phyloP scores from a whole-genome alignment of 2,797 vertebrate species.

The Cynopterus sphinx region DNA sequence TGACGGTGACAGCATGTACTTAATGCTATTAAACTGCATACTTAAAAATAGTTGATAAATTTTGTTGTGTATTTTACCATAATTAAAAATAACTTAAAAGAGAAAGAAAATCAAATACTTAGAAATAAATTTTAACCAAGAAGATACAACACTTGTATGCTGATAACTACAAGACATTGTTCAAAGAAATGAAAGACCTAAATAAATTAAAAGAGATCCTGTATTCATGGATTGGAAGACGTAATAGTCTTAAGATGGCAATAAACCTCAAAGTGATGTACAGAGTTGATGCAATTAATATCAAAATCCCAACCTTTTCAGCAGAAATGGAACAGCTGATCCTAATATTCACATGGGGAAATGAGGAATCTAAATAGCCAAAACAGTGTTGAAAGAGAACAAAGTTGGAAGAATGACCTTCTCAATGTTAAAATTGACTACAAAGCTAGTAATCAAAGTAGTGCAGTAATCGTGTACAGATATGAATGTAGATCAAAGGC shows the following conservation, averaged over 20 bases:
- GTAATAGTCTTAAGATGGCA: neutral
- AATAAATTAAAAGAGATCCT: too few species aligned
- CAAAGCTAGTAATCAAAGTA: neutral
- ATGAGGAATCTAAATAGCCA: neutral
- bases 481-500: neutral
- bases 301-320: neutral
- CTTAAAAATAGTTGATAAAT: too few species aligned
- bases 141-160: too few species aligned
- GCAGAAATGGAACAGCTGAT: neutral
- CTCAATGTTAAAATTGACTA: slow-evolving; percentile 12
- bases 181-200: too few species aligned
- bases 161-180: too few species aligned
- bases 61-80: too few species aligned
- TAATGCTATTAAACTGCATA: too few species aligned
- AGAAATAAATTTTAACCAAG: too few species aligned
- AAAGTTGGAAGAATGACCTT: neutral
- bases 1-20: too few species aligned
- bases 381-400: neutral
- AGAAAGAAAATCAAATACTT: too few species aligned
- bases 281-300: neutral
- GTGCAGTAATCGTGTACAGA: neutral
- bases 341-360: neutral
- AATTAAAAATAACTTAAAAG: too few species aligned
- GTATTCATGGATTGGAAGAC: neutral
- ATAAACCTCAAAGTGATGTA: neutral